Conservation (phyloP, 2,797 vertebrate species). For the Pyrocephalus nanus region DNA sequence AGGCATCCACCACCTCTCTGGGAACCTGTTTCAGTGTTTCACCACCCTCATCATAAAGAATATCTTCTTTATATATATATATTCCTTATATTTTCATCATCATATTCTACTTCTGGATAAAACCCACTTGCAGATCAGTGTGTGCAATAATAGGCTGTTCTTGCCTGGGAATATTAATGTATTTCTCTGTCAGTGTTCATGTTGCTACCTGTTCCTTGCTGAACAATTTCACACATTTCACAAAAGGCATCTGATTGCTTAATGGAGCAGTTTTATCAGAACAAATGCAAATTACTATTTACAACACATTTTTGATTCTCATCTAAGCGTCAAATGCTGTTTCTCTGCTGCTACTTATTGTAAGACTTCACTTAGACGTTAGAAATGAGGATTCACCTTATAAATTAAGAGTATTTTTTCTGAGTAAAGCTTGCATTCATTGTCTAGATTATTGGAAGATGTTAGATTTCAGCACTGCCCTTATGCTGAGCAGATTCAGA, state of each 20-base stretch:
- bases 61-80: background rate
- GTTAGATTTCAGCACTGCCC: background rate
- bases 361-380: background rate
- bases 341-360: background rate
- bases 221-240: background rate
- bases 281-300: slow-evolving; percentile 22
- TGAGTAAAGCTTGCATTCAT: background rate
- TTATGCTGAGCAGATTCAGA: background rate
- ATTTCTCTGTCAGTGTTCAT: background rate
- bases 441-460: background rate
- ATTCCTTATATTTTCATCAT: background rate
- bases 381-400: background rate
- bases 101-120: background rate
- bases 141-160: background rate
- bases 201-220: background rate
- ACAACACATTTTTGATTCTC: background rate
- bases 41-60: background rate
- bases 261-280: background rate
- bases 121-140: background rate
- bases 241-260: background rate
- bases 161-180: background rate
- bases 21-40: background rate
- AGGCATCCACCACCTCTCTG: background rate
- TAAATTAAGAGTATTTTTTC: background rate
- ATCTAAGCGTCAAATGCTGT: background rate